Evolutionary conservation across 2,797 vertebrate species (phyloP).

Genomic region (Masticophis lateralis): DNA sequence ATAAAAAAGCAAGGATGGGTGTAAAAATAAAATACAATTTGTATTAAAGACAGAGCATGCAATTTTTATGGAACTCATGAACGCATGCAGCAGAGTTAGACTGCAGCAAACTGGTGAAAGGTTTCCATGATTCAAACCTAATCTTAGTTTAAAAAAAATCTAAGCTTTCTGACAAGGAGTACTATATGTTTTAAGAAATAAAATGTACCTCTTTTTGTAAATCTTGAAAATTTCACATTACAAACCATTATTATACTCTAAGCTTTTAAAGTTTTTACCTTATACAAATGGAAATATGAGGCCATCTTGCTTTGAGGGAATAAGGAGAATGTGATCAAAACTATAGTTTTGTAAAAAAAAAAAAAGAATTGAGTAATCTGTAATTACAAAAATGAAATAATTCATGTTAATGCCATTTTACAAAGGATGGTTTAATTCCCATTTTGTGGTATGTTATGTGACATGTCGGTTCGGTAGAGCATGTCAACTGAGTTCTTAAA

Average conservation of each 20-base stretch:
- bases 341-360: constrained; percentile 3
- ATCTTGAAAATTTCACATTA: neutral
- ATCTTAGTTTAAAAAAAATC: constrained; percentile 64
- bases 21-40: constrained; percentile 87
- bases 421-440: neutral
- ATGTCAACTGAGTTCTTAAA: neutral
- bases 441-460: neutral
- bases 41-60: constrained; percentile 89
- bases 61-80: constrained; percentile 88
- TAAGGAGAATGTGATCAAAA: constrained; percentile 27
- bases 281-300: neutral
- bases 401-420: neutral
- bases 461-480: neutral
- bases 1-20: constrained; percentile 91
- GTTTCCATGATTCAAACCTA: constrained; percentile 68
- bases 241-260: neutral
- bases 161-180: constrained; percentile 95
- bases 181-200: constrained; percentile 39
- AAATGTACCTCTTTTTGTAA: neutral
- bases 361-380: neutral
- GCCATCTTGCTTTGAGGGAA: neutral
- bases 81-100: constrained; percentile 98
- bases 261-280: neutral
- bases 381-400: neutral
- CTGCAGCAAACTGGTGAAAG: constrained; percentile 82